Percentiles rank a stretch among this genome's conserved stretches.
These are phyloP conservation scores for Protomyctophum bolini DNA, from an alignment of 2,113 vertebrate species.

Conservation along the genomic window DNA sequence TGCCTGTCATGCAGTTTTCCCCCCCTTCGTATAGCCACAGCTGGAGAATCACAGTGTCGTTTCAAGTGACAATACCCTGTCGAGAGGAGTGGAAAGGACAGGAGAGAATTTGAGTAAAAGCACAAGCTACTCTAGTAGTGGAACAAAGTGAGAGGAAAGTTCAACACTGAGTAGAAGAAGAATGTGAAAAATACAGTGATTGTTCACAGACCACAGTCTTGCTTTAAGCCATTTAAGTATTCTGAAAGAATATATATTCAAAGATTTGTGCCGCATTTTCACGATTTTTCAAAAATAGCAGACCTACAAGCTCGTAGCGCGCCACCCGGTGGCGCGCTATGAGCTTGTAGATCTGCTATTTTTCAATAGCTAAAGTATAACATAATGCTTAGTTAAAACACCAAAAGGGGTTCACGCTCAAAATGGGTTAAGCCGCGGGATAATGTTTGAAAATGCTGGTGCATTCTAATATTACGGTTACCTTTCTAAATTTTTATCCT, in stretches of 20 bases:
- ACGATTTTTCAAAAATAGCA: too few relatives aligned
- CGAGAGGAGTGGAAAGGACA: not conserved
- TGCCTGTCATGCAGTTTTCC: not conserved
- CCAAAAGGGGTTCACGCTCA: too few relatives aligned
- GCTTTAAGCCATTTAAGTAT: too few relatives aligned
- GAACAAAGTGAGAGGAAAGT: not conserved
- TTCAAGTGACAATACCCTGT: constrained; percentile 21
- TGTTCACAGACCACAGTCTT: not conserved
- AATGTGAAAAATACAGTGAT: not conserved
- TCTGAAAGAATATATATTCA: too few relatives aligned
- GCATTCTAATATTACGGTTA: not conserved
- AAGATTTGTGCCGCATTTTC: too few relatives aligned
- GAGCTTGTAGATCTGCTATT: too few relatives aligned
- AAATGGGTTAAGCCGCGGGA: too few relatives aligned
- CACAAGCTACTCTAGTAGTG: not conserved
- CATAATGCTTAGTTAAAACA: too few relatives aligned
- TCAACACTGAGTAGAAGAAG: not conserved
- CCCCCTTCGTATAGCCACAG: constrained; percentile 19
- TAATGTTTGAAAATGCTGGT: not conserved
- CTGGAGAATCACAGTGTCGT: constrained; percentile 23
- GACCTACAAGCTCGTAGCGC: too few relatives aligned
- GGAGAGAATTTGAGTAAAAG: constrained; percentile 6
- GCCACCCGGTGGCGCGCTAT: too few relatives aligned
- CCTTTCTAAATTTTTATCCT: too few relatives aligned
- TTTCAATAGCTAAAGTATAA: too few relatives aligned